These are phyloP conservation scores for Haliclona indistincta DNA, from an alignment of 37 sponge, comb jelly and placozoan species.

Conservation along the genomic window DNA sequence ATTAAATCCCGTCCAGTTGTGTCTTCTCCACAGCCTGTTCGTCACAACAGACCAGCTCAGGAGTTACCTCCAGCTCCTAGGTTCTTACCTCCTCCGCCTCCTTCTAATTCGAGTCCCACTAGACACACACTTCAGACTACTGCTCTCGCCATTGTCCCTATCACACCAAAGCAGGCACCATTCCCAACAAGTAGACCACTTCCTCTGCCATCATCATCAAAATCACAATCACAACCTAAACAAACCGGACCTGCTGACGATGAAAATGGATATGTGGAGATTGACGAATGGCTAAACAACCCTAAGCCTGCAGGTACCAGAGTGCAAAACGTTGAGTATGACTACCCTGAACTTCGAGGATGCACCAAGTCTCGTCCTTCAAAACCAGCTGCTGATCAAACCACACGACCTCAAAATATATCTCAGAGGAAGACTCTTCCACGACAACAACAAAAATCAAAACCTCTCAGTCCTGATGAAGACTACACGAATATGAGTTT, in stretches of 20 bases:
- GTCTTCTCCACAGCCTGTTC: not conserved
- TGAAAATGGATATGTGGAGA: not conserved
- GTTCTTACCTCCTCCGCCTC: not conserved
- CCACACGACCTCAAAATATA: not conserved
- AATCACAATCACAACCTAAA: not conserved
- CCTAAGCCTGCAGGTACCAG: not conserved
- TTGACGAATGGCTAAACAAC: not conserved
- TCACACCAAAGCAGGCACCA: too few relatives aligned
- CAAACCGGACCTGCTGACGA: not conserved
- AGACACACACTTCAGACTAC: not conserved
- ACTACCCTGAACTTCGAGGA: conserved; percentile 1
- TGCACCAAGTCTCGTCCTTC: too few relatives aligned
- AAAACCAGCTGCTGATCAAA: too few relatives aligned
- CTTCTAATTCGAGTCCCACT: too few relatives aligned
- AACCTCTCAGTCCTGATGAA: too few relatives aligned
- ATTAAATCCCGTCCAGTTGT: not conserved
- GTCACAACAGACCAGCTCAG: not conserved
- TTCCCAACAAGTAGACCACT: not conserved
- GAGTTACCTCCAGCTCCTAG: not conserved
- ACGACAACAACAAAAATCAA: not conserved
- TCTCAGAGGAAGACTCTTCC: not conserved
- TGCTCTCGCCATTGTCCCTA: too few relatives aligned
- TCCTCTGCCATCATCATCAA: not conserved
- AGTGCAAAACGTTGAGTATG: not conserved
- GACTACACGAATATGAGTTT: too few relatives aligned